phyloP scores from a whole-genome alignment of 2,113 vertebrate genomes.

The Grallaria varia region DNA sequence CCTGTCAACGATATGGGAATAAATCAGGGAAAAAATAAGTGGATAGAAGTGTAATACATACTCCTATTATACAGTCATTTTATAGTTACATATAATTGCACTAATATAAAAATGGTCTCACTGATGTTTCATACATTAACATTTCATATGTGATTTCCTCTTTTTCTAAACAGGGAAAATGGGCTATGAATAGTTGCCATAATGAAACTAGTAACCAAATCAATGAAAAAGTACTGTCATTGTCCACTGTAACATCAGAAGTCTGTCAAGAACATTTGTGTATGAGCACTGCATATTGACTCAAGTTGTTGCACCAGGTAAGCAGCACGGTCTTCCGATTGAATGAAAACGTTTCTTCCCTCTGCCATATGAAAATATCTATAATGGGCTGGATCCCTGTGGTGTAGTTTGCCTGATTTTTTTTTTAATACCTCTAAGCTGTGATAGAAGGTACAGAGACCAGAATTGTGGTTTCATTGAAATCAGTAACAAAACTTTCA shows the following conservation, averaged over 20 bases:
- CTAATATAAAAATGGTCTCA: background rate
- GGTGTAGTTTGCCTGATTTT: background rate
- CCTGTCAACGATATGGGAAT: background rate
- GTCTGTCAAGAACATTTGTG: background rate
- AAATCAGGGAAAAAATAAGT: fast-evolving
- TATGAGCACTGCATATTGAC: background rate
- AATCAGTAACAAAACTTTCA: background rate
- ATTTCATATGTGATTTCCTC: background rate
- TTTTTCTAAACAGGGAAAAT: background rate
- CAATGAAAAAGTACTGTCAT: fast-evolving
- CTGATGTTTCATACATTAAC: fast-evolving
- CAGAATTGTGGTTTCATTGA: background rate
- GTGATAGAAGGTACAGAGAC: background rate
- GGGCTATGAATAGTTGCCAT: background rate
- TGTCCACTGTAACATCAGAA: background rate
- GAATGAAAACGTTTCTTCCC: background rate
- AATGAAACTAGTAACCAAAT: background rate
- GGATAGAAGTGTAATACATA: background rate
- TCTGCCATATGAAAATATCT: background rate
- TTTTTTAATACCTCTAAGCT: background rate
- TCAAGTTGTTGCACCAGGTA: background rate
- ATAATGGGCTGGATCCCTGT: background rate
- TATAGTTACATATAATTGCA: background rate
- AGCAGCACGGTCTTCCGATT: background rate
- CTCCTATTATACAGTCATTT: fast-evolving